Conservation (phyloP, 2,797 vertebrate species). For the Enteromius argenteus region DNA sequence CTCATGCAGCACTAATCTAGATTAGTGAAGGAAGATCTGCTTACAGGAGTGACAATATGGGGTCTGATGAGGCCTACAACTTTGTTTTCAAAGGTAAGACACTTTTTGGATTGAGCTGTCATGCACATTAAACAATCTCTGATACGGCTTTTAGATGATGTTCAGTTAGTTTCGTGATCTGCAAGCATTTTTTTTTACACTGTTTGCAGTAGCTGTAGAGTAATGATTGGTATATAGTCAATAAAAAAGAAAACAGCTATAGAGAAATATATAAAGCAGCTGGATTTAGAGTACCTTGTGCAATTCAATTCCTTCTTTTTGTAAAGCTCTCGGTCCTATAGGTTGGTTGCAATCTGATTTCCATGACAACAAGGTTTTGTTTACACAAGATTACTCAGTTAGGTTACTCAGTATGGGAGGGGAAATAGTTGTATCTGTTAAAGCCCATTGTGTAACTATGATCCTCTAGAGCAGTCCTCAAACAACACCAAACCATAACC, state of each 20-base stretch:
- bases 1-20: constrained; percentile 52
- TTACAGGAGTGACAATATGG: constrained; percentile 80
- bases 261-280: neutral
- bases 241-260: neutral
- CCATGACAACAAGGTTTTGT: constrained; percentile 73
- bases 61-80: constrained; percentile 89
- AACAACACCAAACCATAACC: constrained; percentile 47
- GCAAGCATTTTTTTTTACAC: neutral
- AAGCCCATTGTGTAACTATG: constrained; percentile 34
- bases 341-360: constrained; percentile 53
- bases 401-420: constrained; percentile 72
- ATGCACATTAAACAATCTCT: neutral
- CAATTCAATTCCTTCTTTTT: constrained; percentile 5
- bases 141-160: no score
- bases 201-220: neutral
- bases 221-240: neutral
- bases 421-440: constrained; percentile 49
- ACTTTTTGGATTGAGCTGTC: neutral
- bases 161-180: neutral
- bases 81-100: constrained; percentile 96
- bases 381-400: constrained; percentile 67
- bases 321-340: neutral
- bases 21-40: constrained; percentile 55
- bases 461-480: constrained; percentile 51
- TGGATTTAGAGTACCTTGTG: neutral